Evolutionary conservation across 23 tunicate genomes (phyloP).

Genomic region (Halocynthia roretzi): DNA sequence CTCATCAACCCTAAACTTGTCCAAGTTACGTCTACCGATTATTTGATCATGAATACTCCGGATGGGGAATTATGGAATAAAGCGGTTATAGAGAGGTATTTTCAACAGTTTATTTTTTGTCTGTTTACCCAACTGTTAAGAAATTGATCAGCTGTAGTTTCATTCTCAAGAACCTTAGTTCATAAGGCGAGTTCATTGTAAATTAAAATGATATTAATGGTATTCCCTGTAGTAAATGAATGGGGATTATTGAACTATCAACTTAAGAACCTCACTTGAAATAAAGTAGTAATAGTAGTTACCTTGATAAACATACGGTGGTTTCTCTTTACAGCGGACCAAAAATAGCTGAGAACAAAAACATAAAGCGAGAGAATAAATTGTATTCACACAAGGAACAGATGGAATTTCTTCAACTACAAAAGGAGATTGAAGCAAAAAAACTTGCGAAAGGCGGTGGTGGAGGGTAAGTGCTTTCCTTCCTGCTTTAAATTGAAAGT

Average conservation of each 20-base stretch:
- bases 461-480: background rate
- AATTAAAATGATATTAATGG: background rate
- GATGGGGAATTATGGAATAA: conserved; percentile 76
- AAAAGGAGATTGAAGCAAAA: conserved; percentile 60
- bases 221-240: background rate
- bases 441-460: conserved; percentile 19
- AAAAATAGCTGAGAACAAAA: conserved; percentile 66
- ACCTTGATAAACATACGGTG: background rate
- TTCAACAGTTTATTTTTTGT: background rate
- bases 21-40: conserved; percentile 34
- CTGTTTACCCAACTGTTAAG: background rate
- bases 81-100: conserved; percentile 61
- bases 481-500: too few relatives aligned
- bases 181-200: background rate
- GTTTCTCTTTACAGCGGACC: conserved; percentile 46
- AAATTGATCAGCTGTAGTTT: background rate
- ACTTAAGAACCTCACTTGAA: too few relatives aligned
- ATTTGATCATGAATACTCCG: conserved; percentile 56
- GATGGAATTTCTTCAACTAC: conserved; percentile 42
- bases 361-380: conserved; percentile 76
- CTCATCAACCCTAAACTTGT: conserved; percentile 8
- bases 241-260: too few relatives aligned
- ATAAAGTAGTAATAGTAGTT: too few relatives aligned
- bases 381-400: conserved; percentile 84
- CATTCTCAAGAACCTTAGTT: background rate